Evolutionary conservation across 2,797 vertebrate species (phyloP).

Genomic region (Hippocampus kuda): DNA sequence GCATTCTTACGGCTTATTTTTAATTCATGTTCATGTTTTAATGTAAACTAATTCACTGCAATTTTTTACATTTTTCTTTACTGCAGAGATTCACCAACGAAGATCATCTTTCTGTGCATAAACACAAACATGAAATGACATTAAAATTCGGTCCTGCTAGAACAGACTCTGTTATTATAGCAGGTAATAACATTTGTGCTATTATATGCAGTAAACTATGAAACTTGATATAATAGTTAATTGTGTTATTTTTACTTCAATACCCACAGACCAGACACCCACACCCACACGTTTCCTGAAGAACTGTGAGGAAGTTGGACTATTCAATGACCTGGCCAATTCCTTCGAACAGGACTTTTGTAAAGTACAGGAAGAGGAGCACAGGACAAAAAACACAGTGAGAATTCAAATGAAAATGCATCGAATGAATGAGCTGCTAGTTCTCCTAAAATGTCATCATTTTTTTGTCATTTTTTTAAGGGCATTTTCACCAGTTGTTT

Average conservation of each 20-base stretch:
- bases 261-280: constrained; percentile 83
- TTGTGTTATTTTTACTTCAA: neutral
- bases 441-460: neutral
- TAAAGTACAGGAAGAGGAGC: constrained; percentile 85
- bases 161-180: constrained; percentile 72
- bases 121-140: constrained; percentile 99
- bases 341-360: constrained; percentile 94
- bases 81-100: constrained; percentile 92
- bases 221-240: neutral
- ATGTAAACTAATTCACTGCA: neutral
- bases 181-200: constrained; percentile 46
- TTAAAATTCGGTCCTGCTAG: constrained; percentile 88
- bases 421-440: neutral
- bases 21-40: neutral
- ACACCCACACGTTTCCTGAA: constrained; percentile 96
- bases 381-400: constrained; percentile 64
- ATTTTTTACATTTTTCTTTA: neutral
- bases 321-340: constrained; percentile 90
- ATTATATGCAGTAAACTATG: neutral
- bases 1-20: neutral
- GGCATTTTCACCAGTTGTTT: neutral
- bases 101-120: constrained; percentile 96
- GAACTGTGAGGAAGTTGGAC: constrained; percentile 96
- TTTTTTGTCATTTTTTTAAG: neutral
- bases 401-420: constrained; percentile 17